Percentiles rank a stretch among this genome's conserved stretches.
Conservation (phyloP, 2,888 invertebrate genomes). For the Spodoptera exigua region DNA sequence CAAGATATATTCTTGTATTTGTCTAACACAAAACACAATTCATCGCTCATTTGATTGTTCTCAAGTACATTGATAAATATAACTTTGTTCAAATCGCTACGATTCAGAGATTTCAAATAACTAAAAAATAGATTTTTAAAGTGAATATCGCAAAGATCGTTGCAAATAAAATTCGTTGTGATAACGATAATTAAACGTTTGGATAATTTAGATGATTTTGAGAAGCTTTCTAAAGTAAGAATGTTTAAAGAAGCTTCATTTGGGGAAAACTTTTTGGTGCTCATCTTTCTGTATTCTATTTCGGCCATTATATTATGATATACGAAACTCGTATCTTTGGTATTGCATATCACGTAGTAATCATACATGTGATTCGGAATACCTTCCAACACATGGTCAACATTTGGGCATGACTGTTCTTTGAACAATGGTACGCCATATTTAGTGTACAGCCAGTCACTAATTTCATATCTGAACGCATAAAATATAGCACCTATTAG, state of each 20-base stretch:
- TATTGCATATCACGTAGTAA: slow-evolving; percentile 96
- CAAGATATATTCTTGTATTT: slow-evolving; percentile 92
- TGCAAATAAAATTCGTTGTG: slow-evolving; percentile 89
- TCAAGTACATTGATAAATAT: slow-evolving; percentile 85
- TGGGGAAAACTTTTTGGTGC: slow-evolving; percentile 92
- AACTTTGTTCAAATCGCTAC: slow-evolving; percentile 84
- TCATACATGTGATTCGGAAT: slow-evolving; percentile 94
- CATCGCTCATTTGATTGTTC: slow-evolving; percentile 85
- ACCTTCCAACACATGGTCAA: slow-evolving; percentile 90
- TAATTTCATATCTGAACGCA: slow-evolving; percentile 93
- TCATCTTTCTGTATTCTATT: slow-evolving; percentile 92
- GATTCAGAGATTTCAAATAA: slow-evolving; percentile 84
- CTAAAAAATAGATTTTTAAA: slow-evolving; percentile 87
- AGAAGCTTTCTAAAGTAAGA: slow-evolving; percentile 86
- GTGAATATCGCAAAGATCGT: slow-evolving; percentile 84
- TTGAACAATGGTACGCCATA: slow-evolving; percentile 94
- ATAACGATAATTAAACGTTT: slow-evolving; percentile 89
- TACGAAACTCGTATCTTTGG: slow-evolving; percentile 93
- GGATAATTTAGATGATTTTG: slow-evolving; percentile 84
- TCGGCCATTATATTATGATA: slow-evolving; percentile 92
- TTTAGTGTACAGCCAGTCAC: slow-evolving; percentile 94
- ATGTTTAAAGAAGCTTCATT: slow-evolving; percentile 91
- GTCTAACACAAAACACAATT: slow-evolving; percentile 83
- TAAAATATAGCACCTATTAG: slow-evolving; percentile 92
- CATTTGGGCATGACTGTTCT: slow-evolving; percentile 90